Evolutionary conservation across 2,797 vertebrate genomes (phyloP).

Genomic region (Sebastiscus tertius): DNA sequence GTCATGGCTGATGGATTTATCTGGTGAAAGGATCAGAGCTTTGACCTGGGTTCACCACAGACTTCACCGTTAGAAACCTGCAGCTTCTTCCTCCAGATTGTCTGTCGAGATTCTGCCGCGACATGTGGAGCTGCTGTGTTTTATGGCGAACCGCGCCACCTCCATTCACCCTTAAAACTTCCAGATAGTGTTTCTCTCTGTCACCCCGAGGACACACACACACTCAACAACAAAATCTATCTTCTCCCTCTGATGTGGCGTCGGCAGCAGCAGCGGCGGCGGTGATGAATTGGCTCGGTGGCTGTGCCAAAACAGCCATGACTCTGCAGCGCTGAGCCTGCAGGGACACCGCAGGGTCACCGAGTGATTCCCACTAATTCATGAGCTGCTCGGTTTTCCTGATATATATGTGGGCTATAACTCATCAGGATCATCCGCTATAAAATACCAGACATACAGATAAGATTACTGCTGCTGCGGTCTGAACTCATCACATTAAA

Average conservation of each 20-base stretch:
- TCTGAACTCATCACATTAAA: neutral
- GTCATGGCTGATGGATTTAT: neutral
- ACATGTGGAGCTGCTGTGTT: neutral
- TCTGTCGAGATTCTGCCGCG: neutral
- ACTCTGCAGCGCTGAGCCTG: neutral
- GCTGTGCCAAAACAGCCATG: neutral
- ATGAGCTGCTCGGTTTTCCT: neutral
- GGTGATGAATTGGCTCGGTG: constrained; percentile 34
- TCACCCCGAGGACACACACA: neutral
- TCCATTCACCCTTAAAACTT: constrained; percentile 13
- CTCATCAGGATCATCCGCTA: neutral
- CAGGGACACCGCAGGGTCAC: neutral
- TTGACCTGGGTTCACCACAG: neutral
- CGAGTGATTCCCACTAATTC: neutral
- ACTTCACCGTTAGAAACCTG: neutral
- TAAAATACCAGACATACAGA: neutral
- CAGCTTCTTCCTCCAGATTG: neutral
- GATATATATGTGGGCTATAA: neutral
- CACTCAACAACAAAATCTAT: constrained; percentile 13
- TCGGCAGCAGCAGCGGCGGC: neutral
- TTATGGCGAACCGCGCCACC: neutral
- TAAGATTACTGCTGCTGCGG: neutral
- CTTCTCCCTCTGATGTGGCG: neutral
- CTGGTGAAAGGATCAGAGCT: neutral
- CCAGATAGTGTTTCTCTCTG: constrained; percentile 8